Conservation (phyloP, 2,888 invertebrate species). For the Ashinkailepas kermadecensis region DNA sequence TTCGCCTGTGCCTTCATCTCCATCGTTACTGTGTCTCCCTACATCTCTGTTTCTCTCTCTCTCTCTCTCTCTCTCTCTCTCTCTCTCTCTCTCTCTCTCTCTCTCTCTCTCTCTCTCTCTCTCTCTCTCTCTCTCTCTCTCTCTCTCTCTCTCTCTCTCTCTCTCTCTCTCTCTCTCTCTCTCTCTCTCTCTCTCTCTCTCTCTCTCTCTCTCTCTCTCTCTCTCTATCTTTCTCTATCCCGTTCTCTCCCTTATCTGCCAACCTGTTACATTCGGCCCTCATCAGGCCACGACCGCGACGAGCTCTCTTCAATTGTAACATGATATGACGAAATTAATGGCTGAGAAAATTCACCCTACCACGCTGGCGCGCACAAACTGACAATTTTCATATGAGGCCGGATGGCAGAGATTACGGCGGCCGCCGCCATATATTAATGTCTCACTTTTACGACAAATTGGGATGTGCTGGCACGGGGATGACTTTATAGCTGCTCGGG, state of each 20-base stretch:
- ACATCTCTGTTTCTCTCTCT: too few relatives aligned
- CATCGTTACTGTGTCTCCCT: too few relatives aligned
- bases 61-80: too few relatives aligned
- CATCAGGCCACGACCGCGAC: neutral
- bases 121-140: too few relatives aligned
- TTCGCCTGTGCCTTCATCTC: too few relatives aligned
- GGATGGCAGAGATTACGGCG: neutral
- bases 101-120: too few relatives aligned
- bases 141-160: too few relatives aligned
- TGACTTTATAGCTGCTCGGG: neutral
- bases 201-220: too few relatives aligned
- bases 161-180: too few relatives aligned
- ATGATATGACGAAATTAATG: slow-evolving; percentile 20
- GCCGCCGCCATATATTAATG: neutral
- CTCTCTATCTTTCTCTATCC: too few relatives aligned
- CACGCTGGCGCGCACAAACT: neutral
- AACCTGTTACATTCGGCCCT: neutral
- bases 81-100: too few relatives aligned
- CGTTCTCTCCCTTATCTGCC: neutral
- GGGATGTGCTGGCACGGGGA: neutral
- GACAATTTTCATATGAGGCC: neutral
- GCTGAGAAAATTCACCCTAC: slow-evolving; percentile 3
- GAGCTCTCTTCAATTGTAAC: neutral
- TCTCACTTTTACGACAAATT: slow-evolving; percentile 18
- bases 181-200: too few relatives aligned